Conservation (phyloP, 2,797 vertebrate species). For the Poeciliopsis infans region DNA sequence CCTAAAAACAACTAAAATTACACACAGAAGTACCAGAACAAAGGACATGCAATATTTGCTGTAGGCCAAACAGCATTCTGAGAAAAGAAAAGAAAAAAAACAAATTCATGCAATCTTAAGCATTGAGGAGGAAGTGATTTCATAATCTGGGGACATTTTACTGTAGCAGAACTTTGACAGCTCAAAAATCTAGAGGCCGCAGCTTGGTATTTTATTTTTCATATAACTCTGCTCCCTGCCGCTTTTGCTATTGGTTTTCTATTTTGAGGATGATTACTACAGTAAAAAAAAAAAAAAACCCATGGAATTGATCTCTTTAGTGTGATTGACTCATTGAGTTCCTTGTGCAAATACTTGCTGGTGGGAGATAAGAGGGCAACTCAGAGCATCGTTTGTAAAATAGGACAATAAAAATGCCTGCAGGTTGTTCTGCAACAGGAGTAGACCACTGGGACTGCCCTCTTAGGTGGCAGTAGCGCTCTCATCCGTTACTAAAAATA, state of each 20-base stretch:
- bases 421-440: slow-evolving; percentile 46
- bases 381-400: slow-evolving; percentile 66
- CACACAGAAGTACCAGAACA: background rate
- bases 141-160: background rate
- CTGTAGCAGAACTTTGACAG: background rate
- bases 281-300: slow-evolving; percentile 29
- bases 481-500: slow-evolving; percentile 13
- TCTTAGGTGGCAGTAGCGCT: background rate
- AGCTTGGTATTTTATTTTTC: background rate
- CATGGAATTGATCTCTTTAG: slow-evolving; percentile 37
- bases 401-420: slow-evolving; percentile 71
- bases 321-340: slow-evolving; percentile 64
- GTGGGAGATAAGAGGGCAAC: slow-evolving; percentile 61
- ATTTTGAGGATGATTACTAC: slow-evolving; percentile 48
- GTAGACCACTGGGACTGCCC: slow-evolving; percentile 56
- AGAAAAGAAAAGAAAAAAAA: background rate
- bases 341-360: slow-evolving; percentile 68
- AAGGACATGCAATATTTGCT: background rate
- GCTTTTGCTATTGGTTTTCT: slow-evolving; percentile 62
- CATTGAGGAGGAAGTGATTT: background rate
- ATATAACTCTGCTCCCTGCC: slow-evolving; percentile 11
- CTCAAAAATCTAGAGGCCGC: background rate
- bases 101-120: background rate
- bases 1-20: background rate
- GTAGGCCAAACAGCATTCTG: background rate